Evolutionary conservation across 1,140 invertebrate species (phyloP).

Genomic region (Pentalonia nigronervosa): DNA sequence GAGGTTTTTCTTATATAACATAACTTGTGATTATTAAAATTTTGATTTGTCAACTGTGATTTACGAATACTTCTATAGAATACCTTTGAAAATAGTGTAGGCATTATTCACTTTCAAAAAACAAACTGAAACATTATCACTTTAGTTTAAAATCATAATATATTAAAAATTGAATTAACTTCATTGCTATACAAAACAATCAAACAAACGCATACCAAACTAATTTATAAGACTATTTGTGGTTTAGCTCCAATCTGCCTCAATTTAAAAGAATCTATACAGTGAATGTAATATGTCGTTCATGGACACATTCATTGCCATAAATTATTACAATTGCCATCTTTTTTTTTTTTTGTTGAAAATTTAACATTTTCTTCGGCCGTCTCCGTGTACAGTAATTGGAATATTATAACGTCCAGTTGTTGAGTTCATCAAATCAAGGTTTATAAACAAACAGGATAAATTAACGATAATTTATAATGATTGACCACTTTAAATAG

Average conservation of each 20-base stretch:
- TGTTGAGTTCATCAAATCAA: not conserved
- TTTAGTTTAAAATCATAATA: not conserved
- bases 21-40: not conserved
- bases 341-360: not conserved
- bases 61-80: not conserved
- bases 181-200: not conserved
- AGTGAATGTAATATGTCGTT: not conserved
- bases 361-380: slow-evolving; percentile 17
- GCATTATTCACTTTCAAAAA: not conserved
- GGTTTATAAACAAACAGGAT: not conserved
- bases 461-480: not conserved
- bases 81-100: not conserved
- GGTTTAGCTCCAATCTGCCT: not conserved
- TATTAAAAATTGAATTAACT: not conserved
- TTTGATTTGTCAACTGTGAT: not conserved
- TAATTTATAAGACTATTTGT: slow-evolving; percentile 20
- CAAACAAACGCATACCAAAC: not conserved
- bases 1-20: not conserved
- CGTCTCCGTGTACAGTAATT: not conserved
- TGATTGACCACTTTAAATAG: not conserved
- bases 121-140: not conserved
- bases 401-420: not conserved
- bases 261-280: not conserved
- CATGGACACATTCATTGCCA: slow-evolving; percentile 32
- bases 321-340: slow-evolving; percentile 14